Evolutionary conservation across 1,140 invertebrate genomes (phyloP).

Genomic region (Helicoverpa armigera): DNA sequence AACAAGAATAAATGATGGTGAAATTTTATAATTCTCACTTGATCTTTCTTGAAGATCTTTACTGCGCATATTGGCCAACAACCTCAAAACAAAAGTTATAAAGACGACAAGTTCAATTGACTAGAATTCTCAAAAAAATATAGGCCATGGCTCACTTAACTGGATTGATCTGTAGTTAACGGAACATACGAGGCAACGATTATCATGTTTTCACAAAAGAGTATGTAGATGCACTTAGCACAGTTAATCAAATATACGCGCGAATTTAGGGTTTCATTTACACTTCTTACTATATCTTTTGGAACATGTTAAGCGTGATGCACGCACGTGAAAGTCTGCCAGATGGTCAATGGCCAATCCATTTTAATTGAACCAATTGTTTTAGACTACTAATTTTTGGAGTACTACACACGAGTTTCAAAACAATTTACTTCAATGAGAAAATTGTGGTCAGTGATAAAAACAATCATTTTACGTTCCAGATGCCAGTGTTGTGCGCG

Average conservation of each 20-base stretch:
- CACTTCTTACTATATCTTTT: slow-evolving; percentile 4
- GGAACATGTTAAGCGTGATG: neutral
- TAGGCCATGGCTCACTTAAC: slow-evolving; percentile 25
- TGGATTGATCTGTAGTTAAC: slow-evolving; percentile 48
- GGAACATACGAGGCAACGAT: slow-evolving; percentile 56
- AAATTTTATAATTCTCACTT: too few species aligned
- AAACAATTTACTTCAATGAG: slow-evolving; percentile 59
- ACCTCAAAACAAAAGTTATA: too few species aligned
- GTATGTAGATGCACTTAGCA: slow-evolving; percentile 69
- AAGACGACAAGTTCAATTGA: neutral
- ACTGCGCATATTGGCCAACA: too few species aligned
- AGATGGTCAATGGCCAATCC: slow-evolving; percentile 57
- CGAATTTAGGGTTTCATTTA: slow-evolving; percentile 34
- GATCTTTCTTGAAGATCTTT: too few species aligned
- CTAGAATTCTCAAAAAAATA: slow-evolving; percentile 4
- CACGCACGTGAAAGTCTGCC: slow-evolving; percentile 34
- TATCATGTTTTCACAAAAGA: slow-evolving; percentile 72
- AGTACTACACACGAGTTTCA: slow-evolving; percentile 55
- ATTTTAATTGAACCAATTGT: slow-evolving; percentile 59
- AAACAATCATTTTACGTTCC: slow-evolving; percentile 67
- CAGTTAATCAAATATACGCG: slow-evolving; percentile 63
- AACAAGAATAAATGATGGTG: neutral
- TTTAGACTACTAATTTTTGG: slow-evolving; percentile 50
- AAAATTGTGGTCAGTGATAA: slow-evolving; percentile 57
- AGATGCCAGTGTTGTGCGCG: slow-evolving; percentile 73